Evolutionary conservation across 2,888 invertebrate genomes (phyloP).

Genomic region (Caenorhabditis virilis): DNA sequence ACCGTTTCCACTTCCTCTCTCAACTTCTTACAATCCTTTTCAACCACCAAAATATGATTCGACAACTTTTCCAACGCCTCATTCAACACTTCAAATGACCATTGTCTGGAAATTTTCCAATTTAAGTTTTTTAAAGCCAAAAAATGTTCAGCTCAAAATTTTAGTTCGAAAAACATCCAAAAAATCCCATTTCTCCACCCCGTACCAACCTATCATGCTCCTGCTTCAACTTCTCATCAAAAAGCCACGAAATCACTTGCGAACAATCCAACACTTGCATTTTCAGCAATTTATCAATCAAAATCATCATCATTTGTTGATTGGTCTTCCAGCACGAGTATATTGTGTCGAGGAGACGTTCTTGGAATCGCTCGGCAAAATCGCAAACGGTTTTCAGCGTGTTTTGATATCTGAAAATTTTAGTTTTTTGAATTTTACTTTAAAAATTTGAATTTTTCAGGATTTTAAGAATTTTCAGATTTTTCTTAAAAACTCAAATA

Average conservation of each 20-base stretch:
- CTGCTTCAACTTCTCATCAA: slow-evolving; percentile 60
- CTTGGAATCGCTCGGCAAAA: slow-evolving; percentile 87
- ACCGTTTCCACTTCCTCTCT: too few relatives aligned
- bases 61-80: slow-evolving; percentile 95
- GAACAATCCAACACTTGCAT: slow-evolving; percentile 95
- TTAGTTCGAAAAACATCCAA: neutral
- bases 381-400: slow-evolving; percentile 81
- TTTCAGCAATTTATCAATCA: slow-evolving; percentile 95
- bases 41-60: slow-evolving; percentile 51
- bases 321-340: slow-evolving; percentile 94
- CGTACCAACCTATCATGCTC: slow-evolving; percentile 51
- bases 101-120: slow-evolving; percentile 78
- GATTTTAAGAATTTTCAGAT: slow-evolving; percentile 2
- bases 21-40: slow-evolving; percentile 34
- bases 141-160: too few relatives aligned
- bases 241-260: slow-evolving; percentile 89
- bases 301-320: slow-evolving; percentile 90
- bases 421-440: slow-evolving; percentile 1
- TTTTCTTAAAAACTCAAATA: too few relatives aligned
- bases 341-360: slow-evolving; percentile 87
- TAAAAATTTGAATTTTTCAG: neutral
- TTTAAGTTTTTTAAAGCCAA: too few relatives aligned
- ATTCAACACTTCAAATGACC: slow-evolving; percentile 95
- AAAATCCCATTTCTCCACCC: neutral
- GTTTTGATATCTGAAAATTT: slow-evolving; percentile 69